These are phyloP conservation scores for Epiblema foenella DNA, from an alignment of 2,888 invertebrate genomes.

Conservation along the genomic window DNA sequence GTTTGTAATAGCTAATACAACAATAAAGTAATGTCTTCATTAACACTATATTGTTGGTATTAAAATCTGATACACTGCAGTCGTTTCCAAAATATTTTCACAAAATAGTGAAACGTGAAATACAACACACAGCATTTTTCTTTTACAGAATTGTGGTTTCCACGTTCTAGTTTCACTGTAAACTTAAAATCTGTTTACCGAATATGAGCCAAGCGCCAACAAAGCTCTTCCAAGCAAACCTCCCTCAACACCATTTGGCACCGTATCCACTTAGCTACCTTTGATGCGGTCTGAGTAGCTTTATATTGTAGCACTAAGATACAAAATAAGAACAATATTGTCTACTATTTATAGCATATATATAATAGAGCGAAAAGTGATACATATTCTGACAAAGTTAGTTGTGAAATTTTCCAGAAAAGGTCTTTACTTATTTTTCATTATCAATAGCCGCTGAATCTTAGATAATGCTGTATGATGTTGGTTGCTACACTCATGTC, in stretches of 20 bases:
- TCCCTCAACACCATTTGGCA: conserved; percentile 40
- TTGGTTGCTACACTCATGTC: neutral
- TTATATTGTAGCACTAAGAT: conserved; percentile 11
- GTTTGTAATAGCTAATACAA: too few species aligned
- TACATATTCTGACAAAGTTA: neutral
- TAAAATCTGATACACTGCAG: conserved; percentile 7
- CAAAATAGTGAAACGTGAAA: conserved; percentile 15
- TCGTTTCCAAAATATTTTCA: conserved; percentile 17
- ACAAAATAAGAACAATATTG: neutral
- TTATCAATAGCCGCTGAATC: too few species aligned
- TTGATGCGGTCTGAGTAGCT: conserved; percentile 23
- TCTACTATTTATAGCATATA: conserved; percentile 8
- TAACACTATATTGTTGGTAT: neutral
- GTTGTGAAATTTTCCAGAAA: neutral
- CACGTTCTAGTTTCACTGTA: conserved; percentile 33
- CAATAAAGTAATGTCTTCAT: too few species aligned
- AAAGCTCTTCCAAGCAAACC: conserved; percentile 29
- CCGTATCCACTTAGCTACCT: conserved; percentile 40
- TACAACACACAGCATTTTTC: conserved; percentile 13
- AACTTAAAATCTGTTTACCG: conserved; percentile 43
- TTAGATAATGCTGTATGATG: neutral
- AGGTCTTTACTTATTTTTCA: too few species aligned
- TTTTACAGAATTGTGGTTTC: conserved; percentile 22
- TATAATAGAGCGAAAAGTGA: neutral
- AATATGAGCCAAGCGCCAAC: conserved; percentile 42